Evolutionary conservation across 2,797 vertebrate species (phyloP), one percentile per base, ranked within the genome.

Genomic region (Sylvilagus floridanus): DNA sequence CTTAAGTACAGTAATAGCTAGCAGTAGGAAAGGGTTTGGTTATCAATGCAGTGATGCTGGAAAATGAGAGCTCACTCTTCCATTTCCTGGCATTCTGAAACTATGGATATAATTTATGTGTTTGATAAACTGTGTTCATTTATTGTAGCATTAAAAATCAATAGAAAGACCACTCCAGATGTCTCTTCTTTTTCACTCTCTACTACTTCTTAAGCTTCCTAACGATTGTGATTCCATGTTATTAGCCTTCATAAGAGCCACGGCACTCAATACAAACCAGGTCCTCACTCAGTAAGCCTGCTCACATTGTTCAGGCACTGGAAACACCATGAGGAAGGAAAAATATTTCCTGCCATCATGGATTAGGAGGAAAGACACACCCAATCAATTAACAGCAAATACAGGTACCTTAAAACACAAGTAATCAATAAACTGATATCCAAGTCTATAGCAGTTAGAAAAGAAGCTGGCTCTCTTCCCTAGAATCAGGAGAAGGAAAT

Each of bases 1-100:
- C 92, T 94, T 96, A 96, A 95, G 94, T 96, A 92, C 62, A 90
- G 68, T 60, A 93, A 92, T 84, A 96, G 42, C 85, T 94, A 93
- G 75, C 66, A 84, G 68, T 94, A 97, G 75, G 86, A 87, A 94
- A 81, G 69, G 30, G 19, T 68, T 82, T 94, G 79, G 95, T 95
- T 94, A 91, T 89, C 85, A 86, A 26, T 71, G 72, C 28, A 82
- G n/a, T 86, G 57, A 86, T 72, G 60, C 82, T 88, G 86, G 68
- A 86, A 91, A 84, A 26, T 26, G 96, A 84, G 54, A 93, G 26
- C 82, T 75, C 68, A 62, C 83, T 94, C 83, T 94, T 90, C 19
- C 24, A 35, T 47, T 90, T 83, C 77, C 47, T 66, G 71, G 47
- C n/a, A 88, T 90, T 88, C 17, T 89, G 63, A 96, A 93, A 78